Evolutionary conservation across 2,113 vertebrate species (phyloP).

Genomic region (Barbus barbus): DNA sequence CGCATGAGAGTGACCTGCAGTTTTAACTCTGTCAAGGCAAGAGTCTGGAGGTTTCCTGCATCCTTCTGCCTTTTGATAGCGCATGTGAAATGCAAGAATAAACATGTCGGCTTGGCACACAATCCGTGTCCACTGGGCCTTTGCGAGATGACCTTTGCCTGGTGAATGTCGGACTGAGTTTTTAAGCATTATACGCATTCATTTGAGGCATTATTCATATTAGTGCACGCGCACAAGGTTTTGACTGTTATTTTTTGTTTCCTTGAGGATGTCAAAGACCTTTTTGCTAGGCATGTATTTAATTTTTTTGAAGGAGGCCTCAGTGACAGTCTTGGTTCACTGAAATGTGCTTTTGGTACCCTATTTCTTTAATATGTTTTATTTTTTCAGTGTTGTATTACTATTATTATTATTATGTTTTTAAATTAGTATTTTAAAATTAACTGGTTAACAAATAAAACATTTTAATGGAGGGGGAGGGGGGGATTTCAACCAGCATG

Average conservation of each 20-base stretch:
- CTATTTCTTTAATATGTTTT: not conserved
- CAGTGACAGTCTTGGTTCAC: not conserved
- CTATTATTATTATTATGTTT: not conserved
- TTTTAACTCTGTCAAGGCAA: conserved; percentile 40
- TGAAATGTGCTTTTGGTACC: not conserved
- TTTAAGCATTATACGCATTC: conserved; percentile 20
- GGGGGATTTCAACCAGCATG: no score
- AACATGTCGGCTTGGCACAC: conserved; percentile 17
- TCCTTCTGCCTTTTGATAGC: conserved; percentile 2
- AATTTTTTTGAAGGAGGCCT: no score
- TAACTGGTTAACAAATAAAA: not conserved
- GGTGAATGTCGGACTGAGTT: conserved; percentile 21
- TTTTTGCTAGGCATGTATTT: conserved; percentile 18
- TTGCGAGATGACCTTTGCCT: conserved; percentile 34
- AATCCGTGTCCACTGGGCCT: conserved; percentile 31
- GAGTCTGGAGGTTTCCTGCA: conserved; percentile 18
- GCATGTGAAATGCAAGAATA: conserved; percentile 31
- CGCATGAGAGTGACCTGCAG: conserved; percentile 31
- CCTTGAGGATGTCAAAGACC: conserved; percentile 25
- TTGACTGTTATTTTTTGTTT: conserved; percentile 5
- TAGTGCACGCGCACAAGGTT: not conserved
- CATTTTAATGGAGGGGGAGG: no score
- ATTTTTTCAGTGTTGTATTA: no score
- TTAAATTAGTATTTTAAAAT: not conserved
- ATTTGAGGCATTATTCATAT: conserved; percentile 37